These are phyloP conservation scores for Baryphthengus martii DNA, from an alignment of 2,113 vertebrate species.

Conservation along the genomic window DNA sequence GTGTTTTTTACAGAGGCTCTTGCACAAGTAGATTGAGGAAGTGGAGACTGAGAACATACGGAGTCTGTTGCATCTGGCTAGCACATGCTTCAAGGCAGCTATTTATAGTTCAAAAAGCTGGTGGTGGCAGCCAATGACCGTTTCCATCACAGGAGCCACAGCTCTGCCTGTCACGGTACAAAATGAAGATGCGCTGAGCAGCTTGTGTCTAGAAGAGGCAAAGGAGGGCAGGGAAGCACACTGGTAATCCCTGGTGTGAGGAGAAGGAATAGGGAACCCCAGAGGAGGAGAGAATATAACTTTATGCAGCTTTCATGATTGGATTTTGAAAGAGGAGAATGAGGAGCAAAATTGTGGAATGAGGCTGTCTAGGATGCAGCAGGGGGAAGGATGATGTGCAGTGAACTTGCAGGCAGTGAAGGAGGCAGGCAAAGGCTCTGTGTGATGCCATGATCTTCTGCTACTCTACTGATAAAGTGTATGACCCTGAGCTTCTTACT, in stretches of 20 bases:
- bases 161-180: not conserved
- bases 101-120: slow-evolving; percentile 17
- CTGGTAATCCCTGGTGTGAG: not conserved
- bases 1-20: not conserved
- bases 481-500: not conserved
- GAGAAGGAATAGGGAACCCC: not conserved
- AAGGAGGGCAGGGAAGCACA: not conserved
- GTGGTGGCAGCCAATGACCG: not conserved
- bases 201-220: not conserved
- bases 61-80: not conserved
- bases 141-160: not conserved
- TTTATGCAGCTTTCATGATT: not conserved
- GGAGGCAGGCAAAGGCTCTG: not conserved
- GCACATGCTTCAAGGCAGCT: not conserved
- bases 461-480: not conserved
- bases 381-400: not conserved
- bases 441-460: not conserved
- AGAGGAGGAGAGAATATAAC: not conserved
- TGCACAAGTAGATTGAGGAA: not conserved
- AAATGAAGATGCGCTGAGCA: not conserved
- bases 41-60: not conserved
- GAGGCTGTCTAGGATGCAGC: not conserved
- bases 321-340: not conserved
- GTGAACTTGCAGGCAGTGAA: not conserved
- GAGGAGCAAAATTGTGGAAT: not conserved